Conservation (phyloP, 2,797 vertebrate species). For the Odontamblyopus lacepedii region DNA sequence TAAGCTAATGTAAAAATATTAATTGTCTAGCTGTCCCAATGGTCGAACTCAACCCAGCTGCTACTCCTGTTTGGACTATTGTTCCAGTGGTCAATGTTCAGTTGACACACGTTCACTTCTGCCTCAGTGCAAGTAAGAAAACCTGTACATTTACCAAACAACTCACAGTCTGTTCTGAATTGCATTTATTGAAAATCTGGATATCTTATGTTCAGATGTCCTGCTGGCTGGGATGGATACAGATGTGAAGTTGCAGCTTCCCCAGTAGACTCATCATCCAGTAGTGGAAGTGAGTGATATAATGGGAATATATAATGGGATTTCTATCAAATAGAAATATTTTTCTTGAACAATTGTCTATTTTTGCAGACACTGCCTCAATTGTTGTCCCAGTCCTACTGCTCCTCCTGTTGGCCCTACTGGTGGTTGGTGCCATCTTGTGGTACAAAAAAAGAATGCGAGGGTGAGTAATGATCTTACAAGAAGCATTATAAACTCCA, state of each 20-base stretch:
- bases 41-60: slow-evolving; percentile 85
- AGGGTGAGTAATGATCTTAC: slow-evolving; percentile 79
- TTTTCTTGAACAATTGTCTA: slow-evolving; percentile 17
- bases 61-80: slow-evolving; percentile 86
- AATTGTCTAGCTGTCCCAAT: slow-evolving; percentile 81
- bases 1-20: not conserved
- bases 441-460: slow-evolving; percentile 95
- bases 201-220: slow-evolving; percentile 76
- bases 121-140: slow-evolving; percentile 90
- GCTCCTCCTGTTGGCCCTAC: slow-evolving; percentile 82
- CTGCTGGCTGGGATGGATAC: slow-evolving; percentile 77
- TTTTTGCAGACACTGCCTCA: slow-evolving; percentile 78
- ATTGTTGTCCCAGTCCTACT: slow-evolving; percentile 86
- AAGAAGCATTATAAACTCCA: slow-evolving; percentile 4
- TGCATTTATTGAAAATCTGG: not conserved
- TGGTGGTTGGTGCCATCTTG: slow-evolving; percentile 84
- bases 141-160: not conserved
- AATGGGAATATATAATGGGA: not conserved
- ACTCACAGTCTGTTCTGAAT: slow-evolving; percentile 3
- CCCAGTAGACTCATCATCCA: slow-evolving; percentile 67
- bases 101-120: slow-evolving; percentile 83
- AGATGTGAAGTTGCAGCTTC: slow-evolving; percentile 75
- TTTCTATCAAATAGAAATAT: not conserved
- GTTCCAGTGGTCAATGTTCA: slow-evolving; percentile 85
- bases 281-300: slow-evolving; percentile 78